Evolutionary conservation across 2,113 vertebrate species (phyloP), one percentile per base, ranked within the genome.

Genomic region (Actinemys pallida): DNA sequence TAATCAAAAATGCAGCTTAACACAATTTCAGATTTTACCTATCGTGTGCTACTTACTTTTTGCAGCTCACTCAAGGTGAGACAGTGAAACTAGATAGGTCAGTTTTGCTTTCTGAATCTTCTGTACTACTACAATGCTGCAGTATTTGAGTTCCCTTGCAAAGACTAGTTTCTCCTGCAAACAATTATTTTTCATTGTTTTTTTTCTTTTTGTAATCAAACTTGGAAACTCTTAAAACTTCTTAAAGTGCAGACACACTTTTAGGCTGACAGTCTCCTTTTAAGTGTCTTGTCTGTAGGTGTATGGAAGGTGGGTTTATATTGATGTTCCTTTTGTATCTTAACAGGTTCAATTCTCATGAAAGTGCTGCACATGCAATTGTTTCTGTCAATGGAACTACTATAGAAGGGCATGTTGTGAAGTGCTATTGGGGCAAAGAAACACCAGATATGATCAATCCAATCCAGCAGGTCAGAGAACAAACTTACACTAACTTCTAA

Each of bases 381-480:
- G 99, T 99, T 87, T 99, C 99, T 0, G 99, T 99, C 97, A 99
- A 99, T 39, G 99, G 99, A 65, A 99, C 99, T 19, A 98, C 99
- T 84, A 98, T 99, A 95, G 99, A 99, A 96, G 99, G 99, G 47
- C 99, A 99, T 93, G 97, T 99, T 9, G 99, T 99, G 83, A 99
- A 99, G 95, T 99, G 99, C 95, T 99, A 99, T 95, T 99, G 99
- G 99, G 99, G 99, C 88, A 99, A 99, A 98, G 99, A 99, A 97
- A 99, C 99, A 0, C 99, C 99, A 0, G 99, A 99, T 98, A 99
- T 99, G 98, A 97, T 98, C 98, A 99, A 96, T 91, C 99, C 99
- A 0, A 99, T 99, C 93, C 99, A 99, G 94, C 99, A 99, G 99
- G 98, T 99, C 91, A 97, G 98, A 81, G 42, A 4, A 53, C 35